phyloP scores from a whole-genome alignment of 2,113 vertebrate genomes.

The Chloropsis cyanopogon region DNA sequence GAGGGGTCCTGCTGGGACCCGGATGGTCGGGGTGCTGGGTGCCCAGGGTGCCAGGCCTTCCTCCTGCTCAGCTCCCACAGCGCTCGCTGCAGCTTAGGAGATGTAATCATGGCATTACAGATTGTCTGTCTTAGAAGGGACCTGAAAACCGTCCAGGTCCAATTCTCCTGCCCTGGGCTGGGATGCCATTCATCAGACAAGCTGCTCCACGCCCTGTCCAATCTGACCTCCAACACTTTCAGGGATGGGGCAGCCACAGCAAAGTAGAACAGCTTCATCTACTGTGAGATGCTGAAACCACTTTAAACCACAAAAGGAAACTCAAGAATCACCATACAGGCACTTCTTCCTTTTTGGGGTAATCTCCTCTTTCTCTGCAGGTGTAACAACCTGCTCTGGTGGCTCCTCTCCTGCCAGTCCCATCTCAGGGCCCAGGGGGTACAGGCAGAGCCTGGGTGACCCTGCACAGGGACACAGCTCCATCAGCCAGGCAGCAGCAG shows the following conservation, averaged over 20 bases:
- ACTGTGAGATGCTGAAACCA: background rate
- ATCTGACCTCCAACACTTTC: background rate
- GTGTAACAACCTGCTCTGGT: background rate
- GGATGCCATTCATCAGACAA: background rate
- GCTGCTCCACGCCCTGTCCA: background rate
- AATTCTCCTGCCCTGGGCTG: background rate
- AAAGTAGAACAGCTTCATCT: background rate
- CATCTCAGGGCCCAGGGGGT: background rate
- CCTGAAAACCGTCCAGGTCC: background rate
- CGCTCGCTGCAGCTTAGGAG: fast-evolving
- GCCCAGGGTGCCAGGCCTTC: background rate
- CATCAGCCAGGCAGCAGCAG: background rate
- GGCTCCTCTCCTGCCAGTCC: background rate
- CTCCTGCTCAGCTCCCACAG: background rate
- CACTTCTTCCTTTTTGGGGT: background rate
- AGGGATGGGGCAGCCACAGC: background rate
- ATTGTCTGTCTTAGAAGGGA: background rate
- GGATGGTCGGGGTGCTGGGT: background rate
- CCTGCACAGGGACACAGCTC: background rate
- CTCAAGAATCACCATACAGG: fast-evolving
- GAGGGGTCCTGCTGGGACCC: fast-evolving
- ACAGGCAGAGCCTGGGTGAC: background rate
- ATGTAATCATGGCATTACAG: background rate
- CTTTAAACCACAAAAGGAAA: background rate
- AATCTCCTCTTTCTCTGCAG: background rate